These are phyloP conservation scores for Malurus cyaneus DNA, from an alignment of 2,113 vertebrate genomes.

Conservation along the genomic window DNA sequence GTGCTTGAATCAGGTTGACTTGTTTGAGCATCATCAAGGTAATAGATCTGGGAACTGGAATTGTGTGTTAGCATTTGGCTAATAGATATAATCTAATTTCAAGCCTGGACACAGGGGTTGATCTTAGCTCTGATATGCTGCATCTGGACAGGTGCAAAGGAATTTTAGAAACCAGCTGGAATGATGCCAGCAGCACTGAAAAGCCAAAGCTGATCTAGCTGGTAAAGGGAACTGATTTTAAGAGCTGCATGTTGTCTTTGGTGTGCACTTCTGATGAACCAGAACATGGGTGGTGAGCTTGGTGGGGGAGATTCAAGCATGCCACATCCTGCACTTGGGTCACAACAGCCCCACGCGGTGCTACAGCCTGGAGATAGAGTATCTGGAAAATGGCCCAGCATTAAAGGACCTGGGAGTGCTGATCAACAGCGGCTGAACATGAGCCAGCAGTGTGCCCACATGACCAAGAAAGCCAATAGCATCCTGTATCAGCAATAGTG, in stretches of 20 bases:
- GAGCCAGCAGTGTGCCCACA: neutral
- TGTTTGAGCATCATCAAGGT: neutral
- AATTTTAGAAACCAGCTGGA: neutral
- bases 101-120: neutral
- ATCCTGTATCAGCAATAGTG: accelerated
- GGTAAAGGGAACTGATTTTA: neutral
- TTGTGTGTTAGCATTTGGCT: neutral
- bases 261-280: neutral
- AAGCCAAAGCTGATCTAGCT: neutral
- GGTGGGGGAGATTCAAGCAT: neutral
- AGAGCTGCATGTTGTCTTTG: neutral
- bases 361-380: neutral
- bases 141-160: neutral
- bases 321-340: neutral
- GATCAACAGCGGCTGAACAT: neutral
- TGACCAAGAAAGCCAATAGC: neutral
- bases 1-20: neutral
- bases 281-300: neutral
- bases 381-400: neutral
- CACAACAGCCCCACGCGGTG: neutral
- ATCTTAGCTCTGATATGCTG: neutral
- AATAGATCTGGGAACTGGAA: neutral
- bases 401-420: neutral
- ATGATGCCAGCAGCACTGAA: neutral
- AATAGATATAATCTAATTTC: neutral